Evolutionary conservation across 2,888 invertebrate species (phyloP).

Genomic region (Aphrophora alni): DNA sequence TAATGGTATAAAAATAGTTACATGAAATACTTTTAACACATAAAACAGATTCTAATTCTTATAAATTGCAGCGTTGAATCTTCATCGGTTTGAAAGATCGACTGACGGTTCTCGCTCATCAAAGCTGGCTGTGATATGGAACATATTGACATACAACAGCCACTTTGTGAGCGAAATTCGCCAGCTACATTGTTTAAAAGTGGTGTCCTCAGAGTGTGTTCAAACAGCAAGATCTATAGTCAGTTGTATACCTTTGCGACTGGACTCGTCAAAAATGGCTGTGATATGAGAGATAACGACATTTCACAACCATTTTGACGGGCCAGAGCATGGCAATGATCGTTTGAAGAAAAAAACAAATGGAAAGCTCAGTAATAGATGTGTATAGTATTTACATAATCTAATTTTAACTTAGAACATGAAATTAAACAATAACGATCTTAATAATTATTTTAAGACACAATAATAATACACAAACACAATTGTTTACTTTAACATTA

Average conservation of each 20-base stretch:
- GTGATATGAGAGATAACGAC: conserved; percentile 77
- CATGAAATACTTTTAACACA: too few relatives aligned
- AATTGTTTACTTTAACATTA: too few relatives aligned
- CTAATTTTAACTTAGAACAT: too few relatives aligned
- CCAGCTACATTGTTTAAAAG: not conserved
- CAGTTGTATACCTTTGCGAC: conserved; percentile 57
- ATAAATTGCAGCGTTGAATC: too few relatives aligned
- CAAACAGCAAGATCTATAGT: not conserved
- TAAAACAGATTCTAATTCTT: too few relatives aligned
- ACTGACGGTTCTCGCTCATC: conserved; percentile 73
- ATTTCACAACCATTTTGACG: conserved; percentile 85
- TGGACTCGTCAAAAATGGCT: conserved; percentile 96
- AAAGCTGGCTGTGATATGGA: conserved; percentile 99
- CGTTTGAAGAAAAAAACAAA: not conserved
- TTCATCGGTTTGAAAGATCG: not conserved
- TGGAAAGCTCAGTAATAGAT: not conserved
- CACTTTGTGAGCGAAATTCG: conserved; percentile 81
- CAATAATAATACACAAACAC: too few relatives aligned
- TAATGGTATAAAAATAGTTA: too few relatives aligned
- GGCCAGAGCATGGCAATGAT: conserved; percentile 54
- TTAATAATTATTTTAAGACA: too few relatives aligned
- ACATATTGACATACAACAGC: conserved; percentile 77
- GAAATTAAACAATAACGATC: not conserved
- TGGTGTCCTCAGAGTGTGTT: too few relatives aligned
- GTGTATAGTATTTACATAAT: not conserved